Conservation (phyloP, 2,797 vertebrate species). For the Phrynocephalus guinanensis region DNA sequence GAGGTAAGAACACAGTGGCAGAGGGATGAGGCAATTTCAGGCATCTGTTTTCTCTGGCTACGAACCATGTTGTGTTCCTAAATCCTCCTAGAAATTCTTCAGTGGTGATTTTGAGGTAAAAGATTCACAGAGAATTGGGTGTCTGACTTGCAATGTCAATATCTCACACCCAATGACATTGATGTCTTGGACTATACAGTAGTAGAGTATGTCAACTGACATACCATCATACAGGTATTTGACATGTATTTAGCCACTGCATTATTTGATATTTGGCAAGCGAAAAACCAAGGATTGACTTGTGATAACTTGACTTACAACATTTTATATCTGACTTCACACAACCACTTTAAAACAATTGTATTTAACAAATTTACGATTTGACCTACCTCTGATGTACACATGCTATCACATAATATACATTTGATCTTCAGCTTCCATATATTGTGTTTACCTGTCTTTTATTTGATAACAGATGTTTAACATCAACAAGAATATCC, state of each 20-base stretch:
- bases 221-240: background rate
- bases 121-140: background rate
- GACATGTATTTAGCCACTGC: background rate
- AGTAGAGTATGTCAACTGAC: background rate
- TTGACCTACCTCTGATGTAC: background rate
- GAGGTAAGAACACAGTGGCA: background rate
- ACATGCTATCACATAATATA: background rate
- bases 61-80: background rate
- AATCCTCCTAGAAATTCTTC: background rate
- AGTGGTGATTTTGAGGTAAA: background rate
- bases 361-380: background rate
- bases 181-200: background rate
- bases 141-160: background rate
- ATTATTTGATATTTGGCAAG: background rate
- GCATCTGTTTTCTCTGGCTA: background rate
- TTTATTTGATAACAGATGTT: background rate
- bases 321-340: background rate
- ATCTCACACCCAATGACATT: background rate
- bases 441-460: background rate
- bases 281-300: background rate
- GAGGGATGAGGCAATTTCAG: background rate
- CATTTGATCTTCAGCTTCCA: background rate
- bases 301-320: background rate
- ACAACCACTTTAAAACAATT: background rate
- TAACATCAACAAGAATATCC: background rate